These are phyloP conservation scores for Sebastes wilsoni DNA, from an alignment of 2,797 vertebrate species.

Conservation along the genomic window DNA sequence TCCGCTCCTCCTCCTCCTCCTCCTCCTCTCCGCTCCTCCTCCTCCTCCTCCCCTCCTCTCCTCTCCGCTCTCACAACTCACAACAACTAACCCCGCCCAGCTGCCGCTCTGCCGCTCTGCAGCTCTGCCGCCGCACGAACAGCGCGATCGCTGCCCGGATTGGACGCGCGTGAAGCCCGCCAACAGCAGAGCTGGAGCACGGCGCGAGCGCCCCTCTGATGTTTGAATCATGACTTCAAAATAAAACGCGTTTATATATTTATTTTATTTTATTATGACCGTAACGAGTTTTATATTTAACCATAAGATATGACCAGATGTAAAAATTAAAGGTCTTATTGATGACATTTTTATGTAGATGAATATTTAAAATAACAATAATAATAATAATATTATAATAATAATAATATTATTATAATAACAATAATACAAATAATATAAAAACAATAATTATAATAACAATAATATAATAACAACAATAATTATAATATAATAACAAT, in stretches of 20 bases:
- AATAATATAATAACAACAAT: too few species aligned
- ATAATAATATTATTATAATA: too few species aligned
- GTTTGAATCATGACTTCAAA: constrained; percentile 2
- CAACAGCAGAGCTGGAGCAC: constrained; percentile 8
- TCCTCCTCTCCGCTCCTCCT: too few species aligned
- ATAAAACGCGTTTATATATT: constrained; percentile 1
- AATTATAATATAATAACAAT: too few species aligned
- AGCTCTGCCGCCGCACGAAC: not conserved
- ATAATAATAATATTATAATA: too few species aligned
- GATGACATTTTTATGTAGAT: too few species aligned
- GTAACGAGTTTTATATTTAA: not conserved
- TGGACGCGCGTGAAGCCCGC: constrained; percentile 42
- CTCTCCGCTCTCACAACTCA: constrained; percentile 49
- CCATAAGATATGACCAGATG: not conserved
- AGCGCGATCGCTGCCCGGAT: constrained; percentile 8
- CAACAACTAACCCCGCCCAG: constrained; percentile 76
- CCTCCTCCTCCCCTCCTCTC: too few species aligned
- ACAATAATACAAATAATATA: too few species aligned
- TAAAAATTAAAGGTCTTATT: not conserved
- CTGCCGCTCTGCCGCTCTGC: too few species aligned
- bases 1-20: too few species aligned
- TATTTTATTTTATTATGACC: not conserved
- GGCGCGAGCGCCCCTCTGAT: not conserved
- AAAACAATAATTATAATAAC: too few species aligned
- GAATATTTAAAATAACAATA: too few species aligned